Evolutionary conservation across 1,140 invertebrate genomes (phyloP).

Genomic region (Metopolophium dirhodum): DNA sequence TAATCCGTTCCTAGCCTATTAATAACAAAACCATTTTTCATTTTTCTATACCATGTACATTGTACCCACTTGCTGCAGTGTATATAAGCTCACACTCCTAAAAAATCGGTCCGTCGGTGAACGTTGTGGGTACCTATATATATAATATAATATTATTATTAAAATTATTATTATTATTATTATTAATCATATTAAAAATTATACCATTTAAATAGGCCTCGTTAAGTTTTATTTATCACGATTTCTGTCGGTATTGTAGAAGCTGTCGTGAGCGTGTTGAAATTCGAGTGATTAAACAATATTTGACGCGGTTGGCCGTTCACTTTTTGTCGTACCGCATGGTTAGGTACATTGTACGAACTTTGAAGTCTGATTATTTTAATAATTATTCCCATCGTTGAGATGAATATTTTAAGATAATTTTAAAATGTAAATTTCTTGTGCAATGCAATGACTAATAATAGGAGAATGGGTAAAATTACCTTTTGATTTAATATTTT

Average conservation of each 20-base stretch:
- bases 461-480: no score
- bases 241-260: neutral
- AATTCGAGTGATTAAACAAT: neutral
- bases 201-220: neutral
- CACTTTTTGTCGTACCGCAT: neutral
- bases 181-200: neutral
- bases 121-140: neutral
- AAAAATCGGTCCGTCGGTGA: neutral
- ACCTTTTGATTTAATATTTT: no score
- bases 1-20: neutral
- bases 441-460: no score
- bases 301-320: neutral
- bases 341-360: neutral
- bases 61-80: no score
- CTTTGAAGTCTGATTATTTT: neutral
- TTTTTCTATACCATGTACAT: neutral
- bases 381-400: no score
- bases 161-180: no score
- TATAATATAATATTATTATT: neutral
- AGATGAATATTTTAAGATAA: no score
- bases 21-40: neutral
- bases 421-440: no score
- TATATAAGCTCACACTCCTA: neutral
- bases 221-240: neutral
- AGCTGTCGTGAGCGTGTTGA: neutral